Base-by-base conservation (phyloP, 2,797 vertebrate genomes). In the Myiotriccus ornatus region DNA sequence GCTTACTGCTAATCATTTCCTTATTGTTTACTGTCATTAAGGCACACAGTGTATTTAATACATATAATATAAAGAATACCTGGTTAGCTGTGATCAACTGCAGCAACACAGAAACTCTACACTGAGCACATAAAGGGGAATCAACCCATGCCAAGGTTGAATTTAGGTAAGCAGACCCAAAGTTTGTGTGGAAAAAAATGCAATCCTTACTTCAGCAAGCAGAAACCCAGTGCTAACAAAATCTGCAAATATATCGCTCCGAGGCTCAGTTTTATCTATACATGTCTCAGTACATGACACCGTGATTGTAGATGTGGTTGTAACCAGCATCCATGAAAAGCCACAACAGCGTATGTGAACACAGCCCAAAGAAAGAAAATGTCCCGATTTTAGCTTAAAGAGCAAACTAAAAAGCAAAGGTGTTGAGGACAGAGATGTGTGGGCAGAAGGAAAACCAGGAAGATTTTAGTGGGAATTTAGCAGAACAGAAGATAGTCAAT, bases 211-310 rank as follows among this genome's bases (percentile, higher is more conserved):
- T 57, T 44, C 43, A 55, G 22, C 1, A 1, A 75, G 35, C 30
- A 83, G 39, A 71, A 94, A 35, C 3, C 35, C 47, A 35, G 25
- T 0, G 0, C 64, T 46, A 46, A 20, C 21, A 56, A 18, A 37
- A 47, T 16, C 46, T 35, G 17, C 32, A 53, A 15, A 17, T 8
- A 19, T 0, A 2, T 5, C 35, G 30, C 39, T 43, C 7, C 32
- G 25, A 47, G 57, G 21, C 13, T 27, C 2, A 2, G 6, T 23
- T 62, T 52, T 57, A 52, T 6, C 55, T 9, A 12, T 12, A 12
- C 5, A 0, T 7, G 22, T 30, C 37, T 55, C 44, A 6, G 13
- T 6, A 15, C 8, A 4, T 0, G 2, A 12, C 7, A 6, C 2
- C 11, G 35, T 1, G 28, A 28, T 1, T 77, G 16, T 1, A 30